Evolutionary conservation across 2,888 invertebrate genomes (phyloP).

Genomic region (Lamellibrachia satsuma): DNA sequence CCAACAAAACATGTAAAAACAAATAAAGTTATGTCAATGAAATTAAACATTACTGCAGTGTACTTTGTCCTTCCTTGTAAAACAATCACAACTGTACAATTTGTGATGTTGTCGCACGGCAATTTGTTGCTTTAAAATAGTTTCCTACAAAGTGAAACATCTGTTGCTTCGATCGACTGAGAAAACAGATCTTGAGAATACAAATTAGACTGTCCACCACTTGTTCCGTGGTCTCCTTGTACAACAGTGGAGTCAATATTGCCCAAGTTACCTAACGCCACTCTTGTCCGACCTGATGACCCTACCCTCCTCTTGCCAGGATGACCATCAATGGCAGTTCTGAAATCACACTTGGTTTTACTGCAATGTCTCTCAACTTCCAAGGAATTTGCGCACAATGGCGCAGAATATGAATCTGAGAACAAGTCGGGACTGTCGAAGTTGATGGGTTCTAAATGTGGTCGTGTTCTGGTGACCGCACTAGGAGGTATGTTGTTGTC

Average conservation of each 20-base stretch:
- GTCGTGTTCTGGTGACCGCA: neutral
- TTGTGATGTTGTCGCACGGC: neutral
- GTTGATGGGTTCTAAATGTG: neutral
- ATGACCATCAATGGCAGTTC: neutral
- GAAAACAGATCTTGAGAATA: neutral
- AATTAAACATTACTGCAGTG: neutral
- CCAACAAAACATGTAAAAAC: neutral
- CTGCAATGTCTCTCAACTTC: neutral
- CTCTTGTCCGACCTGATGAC: neutral
- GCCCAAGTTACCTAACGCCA: neutral
- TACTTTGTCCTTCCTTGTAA: neutral
- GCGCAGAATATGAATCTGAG: neutral
- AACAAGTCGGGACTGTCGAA: neutral
- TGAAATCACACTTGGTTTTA: neutral
- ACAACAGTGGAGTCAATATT: neutral
- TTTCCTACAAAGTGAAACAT: neutral
- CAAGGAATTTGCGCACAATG: neutral
- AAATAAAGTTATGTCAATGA: neutral
- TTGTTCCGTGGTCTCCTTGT: neutral
- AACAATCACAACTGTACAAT: neutral
- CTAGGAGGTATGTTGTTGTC: neutral
- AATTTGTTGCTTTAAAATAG: neutral
- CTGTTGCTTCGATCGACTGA: conserved; percentile 7
- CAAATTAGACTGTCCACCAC: neutral
- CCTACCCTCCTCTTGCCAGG: neutral